Evolutionary conservation across 2,113 vertebrate genomes (phyloP), one percentile per base, ranked within the genome.

Genomic region (Bubo bubo): DNA sequence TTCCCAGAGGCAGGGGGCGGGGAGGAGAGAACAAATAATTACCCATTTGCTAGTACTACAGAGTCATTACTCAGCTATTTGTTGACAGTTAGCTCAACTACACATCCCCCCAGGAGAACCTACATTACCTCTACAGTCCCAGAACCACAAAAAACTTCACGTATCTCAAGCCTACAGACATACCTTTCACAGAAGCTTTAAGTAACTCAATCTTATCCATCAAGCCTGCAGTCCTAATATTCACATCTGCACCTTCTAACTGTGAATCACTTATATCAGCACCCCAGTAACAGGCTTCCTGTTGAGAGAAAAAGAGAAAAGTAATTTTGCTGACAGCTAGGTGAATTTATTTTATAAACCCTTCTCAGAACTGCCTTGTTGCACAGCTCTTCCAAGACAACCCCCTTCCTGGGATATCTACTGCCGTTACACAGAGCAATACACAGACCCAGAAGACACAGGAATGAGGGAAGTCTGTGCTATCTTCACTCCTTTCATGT

Each of bases 181-280:
- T 96, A 99, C 99, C 98, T 97, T 95, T 97, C 47, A 98, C 98
- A 55, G 99, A 99, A 34, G 98, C 98, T 97, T 98, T 98, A 56
- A 99, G 91, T 75, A 99, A 93, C 27, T 99, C 98, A 32, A 99
- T 98, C 83, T 97, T 98, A 76, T 96, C 97, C 66, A 63, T 52
- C 49, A 99, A 84, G 79, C 97, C 96, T 80, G 99, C 98, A 89
- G 98, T 97, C 74, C 86, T 97, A 26, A 99, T 67, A 88, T 99
- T 99, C 71, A 96, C 96, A 94, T 58, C 96, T 39, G 99, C 99
- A 66, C 97, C 98, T 79, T 97, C 95, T 56, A 99, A 86, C 96
- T 99, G 99, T 10, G 96, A 97, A 41, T 98, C 95, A n/a, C 98
- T 98, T 80, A 98, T 97, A 95, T 99, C 99, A 95, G 98, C 93